A percentile compares a stretch with the other conserved stretches of the same genome.
phyloP scores from a whole-genome alignment of 2,888 invertebrate species.

The Pammene fasciana region DNA sequence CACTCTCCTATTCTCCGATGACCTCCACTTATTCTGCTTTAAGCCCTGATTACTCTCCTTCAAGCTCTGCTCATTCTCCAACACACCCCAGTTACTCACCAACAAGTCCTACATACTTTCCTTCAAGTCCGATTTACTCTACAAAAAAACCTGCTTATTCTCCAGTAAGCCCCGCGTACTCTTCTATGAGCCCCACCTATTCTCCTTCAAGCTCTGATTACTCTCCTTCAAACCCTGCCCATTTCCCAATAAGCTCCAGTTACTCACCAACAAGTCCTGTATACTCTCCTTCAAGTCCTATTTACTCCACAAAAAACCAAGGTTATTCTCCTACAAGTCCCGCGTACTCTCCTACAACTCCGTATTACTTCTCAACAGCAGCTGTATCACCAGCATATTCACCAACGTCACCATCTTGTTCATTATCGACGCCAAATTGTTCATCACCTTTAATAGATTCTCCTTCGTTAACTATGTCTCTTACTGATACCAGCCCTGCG shows the following conservation, averaged over 20 bases:
- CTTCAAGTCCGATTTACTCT: conserved; percentile 65
- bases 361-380: neutral
- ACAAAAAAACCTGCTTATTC: neutral
- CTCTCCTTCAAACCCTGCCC: neutral
- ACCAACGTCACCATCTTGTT: conserved; percentile 91
- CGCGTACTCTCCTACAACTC: conserved; percentile 7
- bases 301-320: neutral
- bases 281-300: conserved; percentile 85
- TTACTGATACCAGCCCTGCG: conserved; percentile 87
- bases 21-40: neutral
- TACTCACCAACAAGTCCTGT: conserved; percentile 88
- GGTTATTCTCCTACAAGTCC: conserved; percentile 3
- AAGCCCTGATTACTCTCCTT: neutral
- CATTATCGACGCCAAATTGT: conserved; percentile 91
- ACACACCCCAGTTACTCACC: conserved; percentile 68
- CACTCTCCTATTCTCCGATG: neutral
- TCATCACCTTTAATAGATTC: conserved; percentile 93
- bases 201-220: neutral
- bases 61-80: neutral
- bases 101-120: conserved; percentile 90
- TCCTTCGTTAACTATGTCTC: conserved; percentile 89
- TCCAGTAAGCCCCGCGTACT: neutral
- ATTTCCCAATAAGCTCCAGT: neutral
- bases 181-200: neutral
- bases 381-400: conserved; percentile 88